phyloP scores from a whole-genome alignment of 2,797 vertebrate species.

The Mus caroli region DNA sequence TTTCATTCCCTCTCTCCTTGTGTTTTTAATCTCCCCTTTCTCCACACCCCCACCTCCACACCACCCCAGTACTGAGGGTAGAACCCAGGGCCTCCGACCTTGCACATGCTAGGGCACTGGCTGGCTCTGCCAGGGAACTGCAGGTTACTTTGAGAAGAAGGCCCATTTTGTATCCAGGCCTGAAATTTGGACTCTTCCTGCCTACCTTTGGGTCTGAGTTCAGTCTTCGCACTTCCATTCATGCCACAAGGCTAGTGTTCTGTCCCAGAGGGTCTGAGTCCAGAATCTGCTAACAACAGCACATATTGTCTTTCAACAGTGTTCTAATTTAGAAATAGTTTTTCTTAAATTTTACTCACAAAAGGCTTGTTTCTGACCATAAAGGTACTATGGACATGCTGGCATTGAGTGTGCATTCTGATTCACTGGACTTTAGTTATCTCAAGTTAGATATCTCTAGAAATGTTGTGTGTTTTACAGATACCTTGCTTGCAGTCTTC shows the following conservation, averaged over 20 bases:
- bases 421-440: slow-evolving; percentile 51
- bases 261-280: no score
- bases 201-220: neutral
- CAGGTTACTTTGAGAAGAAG: neutral
- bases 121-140: neutral
- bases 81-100: neutral
- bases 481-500: slow-evolving; percentile 12
- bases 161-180: neutral
- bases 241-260: neutral
- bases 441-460: slow-evolving; percentile 10
- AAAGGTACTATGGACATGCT: neutral
- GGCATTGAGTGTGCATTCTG: neutral
- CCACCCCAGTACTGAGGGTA: neutral
- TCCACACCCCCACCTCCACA: neutral
- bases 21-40: neutral
- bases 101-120: neutral
- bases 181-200: neutral
- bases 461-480: slow-evolving; percentile 39
- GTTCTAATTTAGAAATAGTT: slow-evolving; percentile 15
- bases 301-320: neutral
- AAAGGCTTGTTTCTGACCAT: neutral
- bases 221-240: neutral
- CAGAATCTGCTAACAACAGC: neutral
- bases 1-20: neutral
- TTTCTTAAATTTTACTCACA: neutral